These are phyloP conservation scores for Parascotia fuliginaria DNA, from an alignment of 2,888 invertebrate genomes.

Conservation along the genomic window DNA sequence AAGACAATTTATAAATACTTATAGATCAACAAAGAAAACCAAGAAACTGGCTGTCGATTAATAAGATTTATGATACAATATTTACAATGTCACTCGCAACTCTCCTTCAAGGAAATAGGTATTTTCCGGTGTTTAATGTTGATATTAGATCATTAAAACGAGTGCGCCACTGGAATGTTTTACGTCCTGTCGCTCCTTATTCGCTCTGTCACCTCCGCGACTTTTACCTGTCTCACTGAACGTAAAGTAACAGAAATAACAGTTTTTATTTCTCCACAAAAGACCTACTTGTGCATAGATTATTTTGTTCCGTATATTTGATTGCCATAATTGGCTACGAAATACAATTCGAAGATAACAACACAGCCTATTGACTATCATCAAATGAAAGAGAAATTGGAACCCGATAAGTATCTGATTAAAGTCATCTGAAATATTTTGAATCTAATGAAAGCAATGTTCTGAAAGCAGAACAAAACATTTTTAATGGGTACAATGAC, in stretches of 20 bases:
- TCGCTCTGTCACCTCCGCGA: conserved; percentile 24
- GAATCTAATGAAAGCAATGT: conserved; percentile 28
- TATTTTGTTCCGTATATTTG: background rate
- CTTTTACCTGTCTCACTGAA: conserved; percentile 16
- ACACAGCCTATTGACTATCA: conserved; percentile 2
- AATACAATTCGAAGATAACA: background rate
- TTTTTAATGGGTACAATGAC: conserved; percentile 38
- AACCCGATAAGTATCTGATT: conserved; percentile 5
- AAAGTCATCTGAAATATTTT: conserved; percentile 14
- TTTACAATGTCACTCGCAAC: conserved; percentile 38
- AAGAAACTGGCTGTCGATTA: conserved; percentile 19
- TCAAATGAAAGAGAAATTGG: background rate
- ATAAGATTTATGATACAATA: conserved; percentile 40
- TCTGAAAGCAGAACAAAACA: conserved; percentile 29
- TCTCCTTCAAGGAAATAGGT: conserved; percentile 40
- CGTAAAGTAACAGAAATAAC: conserved; percentile 6
- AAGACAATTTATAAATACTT: too few species aligned
- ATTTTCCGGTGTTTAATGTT: conserved; percentile 42
- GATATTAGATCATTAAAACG: conserved; percentile 34
- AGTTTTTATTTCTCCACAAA: conserved; percentile 9
- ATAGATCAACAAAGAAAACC: conserved; percentile 16
- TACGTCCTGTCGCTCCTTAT: conserved; percentile 43
- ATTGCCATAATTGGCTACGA: background rate
- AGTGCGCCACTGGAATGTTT: conserved; percentile 35
- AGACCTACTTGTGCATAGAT: background rate